phyloP scores from a whole-genome alignment of 1,140 invertebrate genomes.

The Orchestia grillus region DNA sequence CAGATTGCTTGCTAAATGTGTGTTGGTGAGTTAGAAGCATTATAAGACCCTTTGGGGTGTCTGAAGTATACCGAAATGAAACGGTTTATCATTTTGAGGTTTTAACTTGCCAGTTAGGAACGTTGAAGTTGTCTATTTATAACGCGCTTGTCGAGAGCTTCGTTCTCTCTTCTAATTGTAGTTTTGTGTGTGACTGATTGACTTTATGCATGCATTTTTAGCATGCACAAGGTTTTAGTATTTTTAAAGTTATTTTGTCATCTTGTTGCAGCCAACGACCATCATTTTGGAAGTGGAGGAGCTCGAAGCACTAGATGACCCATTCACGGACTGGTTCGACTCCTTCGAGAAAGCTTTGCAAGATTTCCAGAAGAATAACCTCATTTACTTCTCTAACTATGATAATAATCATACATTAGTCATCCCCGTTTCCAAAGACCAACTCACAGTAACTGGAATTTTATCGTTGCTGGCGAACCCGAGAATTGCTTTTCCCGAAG shows the following conservation, averaged over 20 bases:
- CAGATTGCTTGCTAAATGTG: neutral
- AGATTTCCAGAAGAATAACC: neutral
- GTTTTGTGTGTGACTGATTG: neutral
- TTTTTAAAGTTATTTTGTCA: neutral
- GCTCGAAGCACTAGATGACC: neutral
- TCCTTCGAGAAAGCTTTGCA: neutral
- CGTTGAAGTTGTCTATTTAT: neutral
- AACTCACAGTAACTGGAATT: neutral
- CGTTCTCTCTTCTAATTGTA: neutral
- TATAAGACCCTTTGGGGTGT: neutral
- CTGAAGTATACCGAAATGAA: neutral
- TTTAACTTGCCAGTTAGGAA: neutral
- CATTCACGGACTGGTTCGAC: constrained; percentile 27
- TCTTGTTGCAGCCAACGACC: neutral
- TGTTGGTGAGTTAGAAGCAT: neutral
- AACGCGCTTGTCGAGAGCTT: neutral
- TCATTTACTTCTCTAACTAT: constrained; percentile 9
- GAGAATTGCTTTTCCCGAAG: neutral
- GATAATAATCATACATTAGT: neutral
- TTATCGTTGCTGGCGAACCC: neutral
- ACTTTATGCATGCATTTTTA: neutral
- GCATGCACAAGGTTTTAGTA: neutral
- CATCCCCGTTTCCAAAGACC: neutral
- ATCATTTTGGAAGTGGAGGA: constrained; percentile 7
- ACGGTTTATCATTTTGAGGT: neutral